A percentile compares a stretch with the other conserved stretches of the same genome.
These are phyloP conservation scores for Lepidurus apus DNA, from an alignment of 1,140 invertebrate species.

Conservation along the genomic window DNA sequence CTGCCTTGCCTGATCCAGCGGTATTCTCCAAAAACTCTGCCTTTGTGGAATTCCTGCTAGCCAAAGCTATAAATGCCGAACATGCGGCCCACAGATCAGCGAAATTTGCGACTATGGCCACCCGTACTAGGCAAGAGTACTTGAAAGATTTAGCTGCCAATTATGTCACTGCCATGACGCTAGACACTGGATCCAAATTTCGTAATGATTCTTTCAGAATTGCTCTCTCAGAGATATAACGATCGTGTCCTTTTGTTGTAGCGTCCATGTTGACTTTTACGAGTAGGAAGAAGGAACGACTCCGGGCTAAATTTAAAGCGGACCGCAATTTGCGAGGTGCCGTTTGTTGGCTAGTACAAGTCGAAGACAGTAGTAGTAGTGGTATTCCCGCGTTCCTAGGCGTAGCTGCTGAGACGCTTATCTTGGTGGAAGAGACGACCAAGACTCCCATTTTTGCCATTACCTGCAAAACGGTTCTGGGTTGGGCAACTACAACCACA, in stretches of 20 bases:
- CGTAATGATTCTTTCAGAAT: conserved; percentile 56
- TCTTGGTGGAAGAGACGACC: conserved; percentile 75
- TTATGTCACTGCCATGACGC: conserved; percentile 69
- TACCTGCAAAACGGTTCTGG: conserved; percentile 74
- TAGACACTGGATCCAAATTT: conserved; percentile 84
- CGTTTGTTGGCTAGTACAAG: conserved; percentile 68
- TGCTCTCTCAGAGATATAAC: not conserved
- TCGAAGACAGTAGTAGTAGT: conserved; percentile 55
- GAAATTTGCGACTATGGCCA: conserved; percentile 96
- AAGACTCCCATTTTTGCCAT: conserved; percentile 80
- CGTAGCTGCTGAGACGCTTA: conserved; percentile 78
- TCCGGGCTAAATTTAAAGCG: conserved; percentile 59
- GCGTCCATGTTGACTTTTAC: conserved; percentile 55
- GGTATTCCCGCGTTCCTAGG: conserved; percentile 77
- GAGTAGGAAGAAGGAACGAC: conserved; percentile 64
- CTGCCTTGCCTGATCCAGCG: conserved; percentile 76
- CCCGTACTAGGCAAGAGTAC: conserved; percentile 90
- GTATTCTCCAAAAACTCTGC: conserved; percentile 79
- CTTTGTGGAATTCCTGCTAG: conserved; percentile 87
- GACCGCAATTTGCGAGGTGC: conserved; percentile 63
- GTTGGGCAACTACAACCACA: conserved; percentile 65
- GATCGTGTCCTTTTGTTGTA: conserved; percentile 28
- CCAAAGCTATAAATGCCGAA: conserved; percentile 97
- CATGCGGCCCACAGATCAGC: conserved; percentile 93
- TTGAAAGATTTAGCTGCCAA: conserved; percentile 81